Percentiles rank a stretch among this genome's conserved stretches.
These are phyloP conservation scores for Scolopax bukidnonensis DNA, from an alignment of 2,797 vertebrate genomes.

Conservation along the genomic window DNA sequence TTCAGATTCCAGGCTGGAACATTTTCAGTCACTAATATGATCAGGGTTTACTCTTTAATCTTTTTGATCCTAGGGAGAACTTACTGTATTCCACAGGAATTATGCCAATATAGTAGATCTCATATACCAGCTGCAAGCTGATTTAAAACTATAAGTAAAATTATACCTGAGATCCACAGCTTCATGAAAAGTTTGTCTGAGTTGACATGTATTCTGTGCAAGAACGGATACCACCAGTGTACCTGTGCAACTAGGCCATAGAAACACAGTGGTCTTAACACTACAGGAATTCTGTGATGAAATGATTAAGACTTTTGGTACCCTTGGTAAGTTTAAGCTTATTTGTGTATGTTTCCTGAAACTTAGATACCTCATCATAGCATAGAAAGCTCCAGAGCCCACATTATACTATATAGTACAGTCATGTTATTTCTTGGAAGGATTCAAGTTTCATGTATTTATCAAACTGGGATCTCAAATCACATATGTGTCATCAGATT, in stretches of 20 bases:
- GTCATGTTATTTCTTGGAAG: not conserved
- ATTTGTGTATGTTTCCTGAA: not conserved
- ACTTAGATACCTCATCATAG: not conserved
- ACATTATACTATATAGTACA: not conserved
- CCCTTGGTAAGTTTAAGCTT: not conserved
- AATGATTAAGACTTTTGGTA: not conserved
- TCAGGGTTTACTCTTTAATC: not conserved
- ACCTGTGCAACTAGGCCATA: not conserved
- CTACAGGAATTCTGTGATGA: not conserved
- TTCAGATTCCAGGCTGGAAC: not conserved
- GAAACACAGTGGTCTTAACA: not conserved
- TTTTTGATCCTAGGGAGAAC: not conserved
- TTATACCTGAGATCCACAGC: not conserved
- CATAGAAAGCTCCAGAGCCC: not conserved
- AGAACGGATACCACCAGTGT: not conserved
- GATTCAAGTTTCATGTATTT: not conserved
- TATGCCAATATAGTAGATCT: not conserved
- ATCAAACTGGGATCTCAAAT: not conserved
- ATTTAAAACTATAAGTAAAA: not conserved
- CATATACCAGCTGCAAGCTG: not conserved
- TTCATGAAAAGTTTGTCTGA: not conserved
- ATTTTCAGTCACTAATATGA: not conserved
- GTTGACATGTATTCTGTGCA: not conserved
- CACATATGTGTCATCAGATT: not conserved
- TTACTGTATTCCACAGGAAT: not conserved